Conservation (phyloP, 1,140 invertebrate genomes). For the Aphaenogaster rudis region DNA sequence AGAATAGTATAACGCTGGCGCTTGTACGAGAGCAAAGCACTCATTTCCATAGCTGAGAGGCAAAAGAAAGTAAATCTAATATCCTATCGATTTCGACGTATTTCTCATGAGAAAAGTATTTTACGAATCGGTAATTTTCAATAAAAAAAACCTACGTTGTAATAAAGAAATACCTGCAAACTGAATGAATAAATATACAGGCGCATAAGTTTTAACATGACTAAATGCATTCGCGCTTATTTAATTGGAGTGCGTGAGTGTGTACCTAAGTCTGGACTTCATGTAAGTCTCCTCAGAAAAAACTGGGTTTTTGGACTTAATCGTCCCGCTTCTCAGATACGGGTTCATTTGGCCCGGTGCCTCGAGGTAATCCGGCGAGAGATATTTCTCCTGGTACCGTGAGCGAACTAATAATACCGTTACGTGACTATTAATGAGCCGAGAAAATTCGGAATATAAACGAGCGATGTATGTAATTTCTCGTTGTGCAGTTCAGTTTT, state of each 20-base stretch:
- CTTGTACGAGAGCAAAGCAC: background rate
- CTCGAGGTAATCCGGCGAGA: constrained; percentile 23
- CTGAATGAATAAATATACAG: background rate
- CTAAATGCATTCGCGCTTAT: background rate
- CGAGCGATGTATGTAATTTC: background rate
- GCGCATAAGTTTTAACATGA: background rate
- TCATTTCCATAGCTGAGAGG: background rate
- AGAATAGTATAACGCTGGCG: constrained; percentile 30
- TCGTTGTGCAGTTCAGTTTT: background rate
- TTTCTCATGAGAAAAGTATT: constrained; percentile 2
- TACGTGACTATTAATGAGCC: constrained; percentile 25
- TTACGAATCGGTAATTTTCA: background rate
- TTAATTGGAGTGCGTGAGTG: background rate
- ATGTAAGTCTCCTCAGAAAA: background rate
- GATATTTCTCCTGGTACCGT: constrained; percentile 17
- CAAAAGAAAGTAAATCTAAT: background rate
- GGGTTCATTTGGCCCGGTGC: background rate
- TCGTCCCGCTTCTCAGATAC: background rate
- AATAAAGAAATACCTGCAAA: background rate
- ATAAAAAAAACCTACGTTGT: background rate
- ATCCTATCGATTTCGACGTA: background rate
- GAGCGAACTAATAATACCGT: constrained; percentile 55
- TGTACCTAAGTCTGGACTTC: background rate
- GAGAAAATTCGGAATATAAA: constrained; percentile 40
- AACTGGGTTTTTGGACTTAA: background rate